Evolutionary conservation across 2,888 invertebrate genomes (phyloP), one percentile per base, ranked within the genome.

Genomic region (Drosophila robusta): DNA sequence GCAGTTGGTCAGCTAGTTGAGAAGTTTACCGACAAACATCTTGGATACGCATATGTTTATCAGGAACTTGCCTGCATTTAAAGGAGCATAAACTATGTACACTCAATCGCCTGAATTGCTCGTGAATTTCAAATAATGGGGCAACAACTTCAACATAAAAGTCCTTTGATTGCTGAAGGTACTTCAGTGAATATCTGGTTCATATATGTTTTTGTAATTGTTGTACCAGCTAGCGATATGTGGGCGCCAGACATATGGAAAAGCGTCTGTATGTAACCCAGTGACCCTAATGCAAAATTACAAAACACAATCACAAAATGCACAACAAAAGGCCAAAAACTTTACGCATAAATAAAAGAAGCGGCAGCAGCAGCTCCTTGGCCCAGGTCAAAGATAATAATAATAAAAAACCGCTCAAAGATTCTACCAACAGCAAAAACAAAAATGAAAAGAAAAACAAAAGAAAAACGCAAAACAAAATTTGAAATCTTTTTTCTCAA

Each of bases 331-430:
- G 52, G 49, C 39, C 49, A 47, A 66, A 69, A 80, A 80, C 69
- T 84, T 75, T 75, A 38, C 26, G 66, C 68, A 83, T 78, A 83
- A 82, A 83, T 83, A 86, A 83, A 64, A 61, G 22, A 56, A 41
- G 42, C 42, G 2, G 14, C 24, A 61, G 46, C 46, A 29, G 24
- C 61, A 26, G 41, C 66, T 66, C 58, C 51, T 57, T 70, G 60
- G 80, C 14, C 49, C 73, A 70, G 79, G 80, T 87, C 80, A 87
- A 80, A 85, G 78, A 82, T 79, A 87, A 82, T 71, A 87, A 87
- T 74, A 87, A 84, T 82, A 85, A 82, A 87, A 80, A 87, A 73
- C 66, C 69, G 70, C 70, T 84, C 72, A 70, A 85, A 85, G 72
- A 78, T 66, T 57, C 63, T 77, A 70, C 70, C 66, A 75, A 68